These are phyloP conservation scores for Tetanocera ferruginea DNA, from an alignment of 2,888 invertebrate genomes.

Conservation along the genomic window DNA sequence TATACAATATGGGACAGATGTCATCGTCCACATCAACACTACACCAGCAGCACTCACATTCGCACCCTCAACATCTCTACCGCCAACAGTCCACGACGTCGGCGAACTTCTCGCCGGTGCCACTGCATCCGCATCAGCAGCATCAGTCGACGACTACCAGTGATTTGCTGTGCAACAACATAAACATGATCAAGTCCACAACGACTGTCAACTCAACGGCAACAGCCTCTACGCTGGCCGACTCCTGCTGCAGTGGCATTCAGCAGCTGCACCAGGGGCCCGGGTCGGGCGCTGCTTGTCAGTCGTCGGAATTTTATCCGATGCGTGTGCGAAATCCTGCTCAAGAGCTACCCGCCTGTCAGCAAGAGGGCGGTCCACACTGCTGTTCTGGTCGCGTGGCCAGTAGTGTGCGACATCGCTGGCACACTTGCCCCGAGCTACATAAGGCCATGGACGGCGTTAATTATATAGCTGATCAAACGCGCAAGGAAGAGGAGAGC, in stretches of 20 bases:
- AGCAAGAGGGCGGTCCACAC: slow-evolving; percentile 70
- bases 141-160: slow-evolving; percentile 69
- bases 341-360: slow-evolving; percentile 59
- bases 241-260: slow-evolving; percentile 66
- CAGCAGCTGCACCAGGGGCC: slow-evolving; percentile 64
- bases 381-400: slow-evolving; percentile 71
- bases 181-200: slow-evolving; percentile 69
- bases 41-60: slow-evolving; percentile 52
- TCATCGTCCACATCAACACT: slow-evolving; percentile 60
- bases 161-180: slow-evolving; percentile 65
- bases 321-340: slow-evolving; percentile 54
- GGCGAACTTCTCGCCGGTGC: slow-evolving; percentile 68
- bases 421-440: slow-evolving; percentile 92
- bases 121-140: slow-evolving; percentile 67
- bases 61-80: slow-evolving; percentile 60
- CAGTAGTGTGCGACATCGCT: slow-evolving; percentile 74
- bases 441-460: slow-evolving; percentile 94
- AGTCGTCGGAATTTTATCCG: slow-evolving; percentile 61
- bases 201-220: slow-evolving; percentile 66
- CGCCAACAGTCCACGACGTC: slow-evolving; percentile 68
- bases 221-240: slow-evolving; percentile 66
- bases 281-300: slow-evolving; percentile 63
- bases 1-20: slow-evolving; percentile 42
- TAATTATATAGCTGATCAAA: slow-evolving; percentile 92
- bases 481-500: slow-evolving; percentile 91